Evolutionary conservation across 2,888 invertebrate genomes (phyloP).

Genomic region (Hoplodrina blanda): DNA sequence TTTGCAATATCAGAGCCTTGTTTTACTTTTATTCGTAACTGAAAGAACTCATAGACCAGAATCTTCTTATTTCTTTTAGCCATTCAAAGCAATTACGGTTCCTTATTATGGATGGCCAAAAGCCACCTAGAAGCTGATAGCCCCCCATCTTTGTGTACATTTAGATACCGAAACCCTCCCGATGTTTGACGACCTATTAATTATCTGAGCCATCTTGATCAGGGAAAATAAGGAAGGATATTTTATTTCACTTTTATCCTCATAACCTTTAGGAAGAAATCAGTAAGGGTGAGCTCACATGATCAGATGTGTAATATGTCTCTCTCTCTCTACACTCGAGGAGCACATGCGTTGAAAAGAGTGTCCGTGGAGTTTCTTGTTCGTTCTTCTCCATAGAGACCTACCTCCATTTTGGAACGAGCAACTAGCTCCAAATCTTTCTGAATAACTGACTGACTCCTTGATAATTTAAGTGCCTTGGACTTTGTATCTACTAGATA

Average conservation of each 20-base stretch:
- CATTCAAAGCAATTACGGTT: neutral
- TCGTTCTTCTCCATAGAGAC: too few species aligned
- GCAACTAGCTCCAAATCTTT: too few species aligned
- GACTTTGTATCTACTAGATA: too few species aligned
- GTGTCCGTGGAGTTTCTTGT: too few species aligned
- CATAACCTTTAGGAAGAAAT: slow-evolving; percentile 24
- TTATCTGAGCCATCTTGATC: slow-evolving; percentile 48
- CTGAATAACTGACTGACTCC: too few species aligned
- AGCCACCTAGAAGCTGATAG: slow-evolving; percentile 27
- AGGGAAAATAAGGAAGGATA: slow-evolving; percentile 45
- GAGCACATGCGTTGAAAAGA: too few species aligned
- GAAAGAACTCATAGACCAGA: neutral
- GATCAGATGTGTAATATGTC: neutral
- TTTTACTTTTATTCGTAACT: too few species aligned
- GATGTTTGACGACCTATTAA: slow-evolving; percentile 57
- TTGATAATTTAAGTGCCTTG: too few species aligned
- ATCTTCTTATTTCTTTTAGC: neutral
- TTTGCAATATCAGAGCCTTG: too few species aligned
- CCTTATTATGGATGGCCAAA: slow-evolving; percentile 18
- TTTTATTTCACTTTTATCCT: slow-evolving; percentile 58
- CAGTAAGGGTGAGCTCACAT: slow-evolving; percentile 18
- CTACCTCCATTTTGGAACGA: too few species aligned
- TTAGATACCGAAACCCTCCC: slow-evolving; percentile 27
- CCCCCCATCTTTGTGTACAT: slow-evolving; percentile 16
- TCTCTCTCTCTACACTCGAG: neutral